Percentiles rank a stretch among this genome's conserved stretches.
These are phyloP conservation scores for Elephantulus edwardii DNA, from an alignment of 2,113 vertebrate species.

Conservation along the genomic window DNA sequence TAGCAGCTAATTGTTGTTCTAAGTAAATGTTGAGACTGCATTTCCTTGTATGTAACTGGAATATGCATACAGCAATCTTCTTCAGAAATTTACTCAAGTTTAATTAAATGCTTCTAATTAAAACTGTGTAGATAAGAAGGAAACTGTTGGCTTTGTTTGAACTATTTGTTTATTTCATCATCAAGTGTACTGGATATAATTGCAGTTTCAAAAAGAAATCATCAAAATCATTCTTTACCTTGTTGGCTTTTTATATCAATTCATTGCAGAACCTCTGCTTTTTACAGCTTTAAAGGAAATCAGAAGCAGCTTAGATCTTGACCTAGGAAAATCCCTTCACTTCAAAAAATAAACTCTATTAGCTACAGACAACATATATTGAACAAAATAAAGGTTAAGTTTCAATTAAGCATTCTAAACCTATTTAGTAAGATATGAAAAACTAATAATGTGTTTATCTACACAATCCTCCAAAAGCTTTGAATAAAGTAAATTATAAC, in stretches of 20 bases:
- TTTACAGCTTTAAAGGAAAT: conserved; percentile 70
- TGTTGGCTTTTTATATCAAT: conserved; percentile 72
- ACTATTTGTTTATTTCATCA: conserved; percentile 84
- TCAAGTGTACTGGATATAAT: conserved; percentile 82
- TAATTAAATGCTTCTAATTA: conserved; percentile 87
- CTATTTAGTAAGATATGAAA: conserved; percentile 78
- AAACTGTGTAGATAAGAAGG: conserved; percentile 82
- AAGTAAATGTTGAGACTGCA: conserved; percentile 79
- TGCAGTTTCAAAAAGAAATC: conserved; percentile 81
- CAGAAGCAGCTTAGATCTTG: conserved; percentile 71
- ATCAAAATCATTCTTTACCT: conserved; percentile 80
- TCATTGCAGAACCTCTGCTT: conserved; percentile 68
- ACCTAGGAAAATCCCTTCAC: conserved; percentile 64
- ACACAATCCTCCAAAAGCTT: conserved; percentile 68
- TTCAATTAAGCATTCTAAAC: conserved; percentile 81
- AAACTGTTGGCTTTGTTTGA: conserved; percentile 85
- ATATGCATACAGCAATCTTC: conserved; percentile 74
- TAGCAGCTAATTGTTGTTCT: conserved; percentile 72
- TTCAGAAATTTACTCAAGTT: conserved; percentile 79
- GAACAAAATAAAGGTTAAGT: conserved; percentile 81
- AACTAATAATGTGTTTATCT: conserved; percentile 70
- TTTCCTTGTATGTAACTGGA: conserved; percentile 69
- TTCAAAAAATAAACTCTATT: conserved; percentile 57
- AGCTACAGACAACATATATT: conserved; percentile 68
- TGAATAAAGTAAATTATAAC: conserved; percentile 63